Conservation (phyloP, 1,140 invertebrate genomes). For the Oppia nitens region DNA sequence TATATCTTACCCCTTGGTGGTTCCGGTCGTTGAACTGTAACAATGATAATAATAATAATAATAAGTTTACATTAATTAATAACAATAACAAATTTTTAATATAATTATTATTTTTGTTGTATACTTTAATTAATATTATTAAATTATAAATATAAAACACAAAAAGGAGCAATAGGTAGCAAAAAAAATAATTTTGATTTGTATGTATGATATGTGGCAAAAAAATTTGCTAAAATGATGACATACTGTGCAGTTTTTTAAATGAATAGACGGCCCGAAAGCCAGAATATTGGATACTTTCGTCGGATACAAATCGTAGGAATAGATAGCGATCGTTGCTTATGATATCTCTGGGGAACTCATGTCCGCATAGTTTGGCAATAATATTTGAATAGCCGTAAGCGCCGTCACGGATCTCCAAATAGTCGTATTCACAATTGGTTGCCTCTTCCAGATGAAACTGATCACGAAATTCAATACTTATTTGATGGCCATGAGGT, state of each 20-base stretch:
- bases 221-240: background rate
- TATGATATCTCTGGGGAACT: slow-evolving; percentile 55
- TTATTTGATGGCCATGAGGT: slow-evolving; percentile 47
- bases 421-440: slow-evolving; percentile 59
- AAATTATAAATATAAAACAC: background rate
- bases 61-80: too few species aligned
- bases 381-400: slow-evolving; percentile 57
- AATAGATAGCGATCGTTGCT: slow-evolving; percentile 58
- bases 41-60: too few species aligned
- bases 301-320: slow-evolving; percentile 66
- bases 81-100: too few species aligned
- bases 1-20: background rate
- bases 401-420: slow-evolving; percentile 60
- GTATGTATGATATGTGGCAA: background rate
- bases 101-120: too few species aligned
- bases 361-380: slow-evolving; percentile 51
- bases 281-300: slow-evolving; percentile 60
- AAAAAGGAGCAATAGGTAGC: background rate
- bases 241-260: slow-evolving; percentile 31
- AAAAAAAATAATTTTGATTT: background rate
- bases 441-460: slow-evolving; percentile 56
- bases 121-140: too few species aligned
- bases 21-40: slow-evolving; percentile 4
- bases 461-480: slow-evolving; percentile 60
- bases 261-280: slow-evolving; percentile 59